Percentiles rank a stretch among this genome's conserved stretches.
phyloP scores from a whole-genome alignment of 2,113 vertebrate genomes.

The Sminthopsis crassicaudata region DNA sequence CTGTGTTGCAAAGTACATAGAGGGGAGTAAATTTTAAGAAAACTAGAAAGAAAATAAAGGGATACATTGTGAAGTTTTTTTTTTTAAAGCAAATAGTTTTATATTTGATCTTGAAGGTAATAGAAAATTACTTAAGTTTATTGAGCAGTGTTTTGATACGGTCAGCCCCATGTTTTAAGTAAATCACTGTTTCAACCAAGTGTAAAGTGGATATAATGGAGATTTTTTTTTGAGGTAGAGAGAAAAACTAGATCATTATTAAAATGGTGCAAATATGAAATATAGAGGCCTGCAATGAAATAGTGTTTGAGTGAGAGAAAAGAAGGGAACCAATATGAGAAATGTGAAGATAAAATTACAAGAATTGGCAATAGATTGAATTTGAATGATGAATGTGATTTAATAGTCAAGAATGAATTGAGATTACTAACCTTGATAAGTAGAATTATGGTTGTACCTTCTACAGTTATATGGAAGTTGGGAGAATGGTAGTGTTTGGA shows the following conservation, averaged over 20 bases:
- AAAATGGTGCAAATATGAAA: background rate
- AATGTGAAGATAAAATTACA: background rate
- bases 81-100: background rate
- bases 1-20: background rate
- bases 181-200: background rate
- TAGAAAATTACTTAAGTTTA: background rate
- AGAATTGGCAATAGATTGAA: background rate
- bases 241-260: background rate
- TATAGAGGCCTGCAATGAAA: background rate
- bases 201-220: background rate
- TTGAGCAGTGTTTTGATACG: background rate
- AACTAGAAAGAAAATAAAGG: background rate
- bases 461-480: background rate
- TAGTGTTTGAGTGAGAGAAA: background rate
- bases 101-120: background rate
- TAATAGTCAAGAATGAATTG: background rate
- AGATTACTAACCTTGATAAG: background rate
- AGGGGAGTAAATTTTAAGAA: background rate
- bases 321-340: background rate
- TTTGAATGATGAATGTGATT: background rate
- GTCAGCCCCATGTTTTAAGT: background rate
- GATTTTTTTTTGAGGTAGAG: background rate
- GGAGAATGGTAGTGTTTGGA: background rate
- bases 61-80: background rate
- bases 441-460: background rate